Evolutionary conservation across 2,888 invertebrate genomes (phyloP).

Genomic region (Tiliacea citrago): DNA sequence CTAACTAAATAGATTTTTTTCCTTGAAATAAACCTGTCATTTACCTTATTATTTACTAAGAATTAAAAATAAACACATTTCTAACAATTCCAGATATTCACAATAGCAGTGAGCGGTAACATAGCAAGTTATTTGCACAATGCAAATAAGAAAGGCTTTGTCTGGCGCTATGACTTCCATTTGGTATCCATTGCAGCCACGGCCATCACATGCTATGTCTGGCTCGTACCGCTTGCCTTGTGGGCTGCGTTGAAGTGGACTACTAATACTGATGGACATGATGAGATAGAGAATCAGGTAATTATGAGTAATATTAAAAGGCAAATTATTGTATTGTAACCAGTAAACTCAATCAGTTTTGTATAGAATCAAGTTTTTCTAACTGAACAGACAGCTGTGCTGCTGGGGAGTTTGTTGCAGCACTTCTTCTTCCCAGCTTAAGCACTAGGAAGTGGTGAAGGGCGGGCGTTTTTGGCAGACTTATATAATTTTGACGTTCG

Average conservation of each 20-base stretch:
- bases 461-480: too few relatives aligned
- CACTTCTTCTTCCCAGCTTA: too few relatives aligned
- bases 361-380: too few relatives aligned
- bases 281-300: constrained; percentile 92
- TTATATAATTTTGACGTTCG: too few relatives aligned
- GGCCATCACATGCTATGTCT: constrained; percentile 96
- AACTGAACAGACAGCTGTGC: too few relatives aligned
- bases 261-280: constrained; percentile 89
- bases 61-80: too few relatives aligned
- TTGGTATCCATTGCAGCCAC: constrained; percentile 97
- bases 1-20: too few relatives aligned
- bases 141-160: constrained; percentile 91
- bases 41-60: not conserved
- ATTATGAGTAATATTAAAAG: not conserved
- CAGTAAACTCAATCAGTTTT: not conserved
- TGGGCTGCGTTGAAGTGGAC: constrained; percentile 97
- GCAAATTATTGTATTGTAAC: not conserved
- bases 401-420: too few relatives aligned
- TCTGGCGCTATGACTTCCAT: constrained; percentile 98
- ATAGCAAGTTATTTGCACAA: constrained; percentile 97
- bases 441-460: too few relatives aligned
- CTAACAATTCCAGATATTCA: constrained; percentile 92
- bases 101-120: constrained; percentile 98
- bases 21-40: not conserved
- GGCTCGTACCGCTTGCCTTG: constrained; percentile 95